Conservation (phyloP, 2,888 invertebrate species). For the Unio delphinus region DNA sequence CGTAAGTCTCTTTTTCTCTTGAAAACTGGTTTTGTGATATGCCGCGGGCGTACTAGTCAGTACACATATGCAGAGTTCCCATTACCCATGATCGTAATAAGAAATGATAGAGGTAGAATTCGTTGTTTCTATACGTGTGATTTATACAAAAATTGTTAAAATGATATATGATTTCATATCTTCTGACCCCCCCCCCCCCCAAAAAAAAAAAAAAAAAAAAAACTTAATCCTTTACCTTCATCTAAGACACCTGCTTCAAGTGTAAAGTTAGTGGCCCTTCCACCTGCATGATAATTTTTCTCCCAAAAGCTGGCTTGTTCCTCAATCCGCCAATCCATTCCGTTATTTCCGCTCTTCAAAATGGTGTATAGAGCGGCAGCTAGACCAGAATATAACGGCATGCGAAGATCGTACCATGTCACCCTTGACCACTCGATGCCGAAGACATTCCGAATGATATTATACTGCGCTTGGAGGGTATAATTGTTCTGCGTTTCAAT, state of each 20-base stretch:
- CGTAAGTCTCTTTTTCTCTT: no score
- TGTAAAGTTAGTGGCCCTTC: slow-evolving; percentile 42
- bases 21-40: no score
- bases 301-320: slow-evolving; percentile 47
- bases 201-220: not conserved
- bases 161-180: no score
- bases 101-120: no score
- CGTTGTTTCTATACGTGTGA: no score
- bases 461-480: slow-evolving; percentile 17
- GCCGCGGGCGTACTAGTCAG: no score
- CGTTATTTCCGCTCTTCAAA: slow-evolving; percentile 4
- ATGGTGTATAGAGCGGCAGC: slow-evolving; percentile 45
- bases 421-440: slow-evolving; percentile 50
- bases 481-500: slow-evolving; percentile 26
- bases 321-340: slow-evolving; percentile 37
- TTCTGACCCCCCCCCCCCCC: no score
- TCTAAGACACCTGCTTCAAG: slow-evolving; percentile 32
- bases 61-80: no score
- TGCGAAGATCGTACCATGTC: slow-evolving; percentile 45
- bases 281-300: slow-evolving; percentile 18
- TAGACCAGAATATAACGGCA: slow-evolving; percentile 55
- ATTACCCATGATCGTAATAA: no score
- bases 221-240: slow-evolving; percentile 21
- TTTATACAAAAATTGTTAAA: no score
- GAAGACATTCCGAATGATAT: slow-evolving; percentile 32